Evolutionary conservation across 2,797 vertebrate genomes (phyloP), one percentile per base, ranked within the genome.

Genomic region (Typhlichthys eigenmanni): DNA sequence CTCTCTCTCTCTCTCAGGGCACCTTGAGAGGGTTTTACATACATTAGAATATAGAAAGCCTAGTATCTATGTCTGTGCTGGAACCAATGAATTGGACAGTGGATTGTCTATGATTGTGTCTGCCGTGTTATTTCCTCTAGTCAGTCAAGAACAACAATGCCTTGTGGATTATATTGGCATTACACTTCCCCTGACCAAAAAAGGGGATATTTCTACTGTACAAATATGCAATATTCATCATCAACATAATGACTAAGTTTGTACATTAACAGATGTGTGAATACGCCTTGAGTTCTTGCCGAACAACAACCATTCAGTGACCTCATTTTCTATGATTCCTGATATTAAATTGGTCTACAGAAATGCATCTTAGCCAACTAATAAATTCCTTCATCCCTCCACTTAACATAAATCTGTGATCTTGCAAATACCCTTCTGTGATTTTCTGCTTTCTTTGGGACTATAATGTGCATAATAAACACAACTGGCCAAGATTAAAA

Each of bases 31-130:
- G 61, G 79, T 11, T 88, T 88, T 79, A 74, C 83, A 88, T 86
- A 79, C 64, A 86, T 87, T 88, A 83, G 66, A 85, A 82, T 78
- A 73, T 13, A 50, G 56, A 62, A 62, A n/a, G 60, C 53, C 56
- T 69, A 55, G 74, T 46, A 62, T 55, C 9, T 75, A 57, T 70
- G 73, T 54, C 52, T 61, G 62, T 77, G 71, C 57, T 1, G 61
- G 74, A 65, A 60, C 34, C 54, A 60, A 49, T 2, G 4, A 62
- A 75, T 75, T 66, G 68, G 47, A 68, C 54, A 45, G 58, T 19
- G 48, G 29, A 64, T 72, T 74, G 69, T 75, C 61, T 75, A 2
- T 52, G 55, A 66, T 24, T 13, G 69, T 58, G 29, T 52, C 58
- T 4, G 24, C 4, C 3, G 24, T 29, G 24, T 29, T 29, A 29